A percentile compares a stretch with the other conserved stretches of the same genome.
Conservation (phyloP, 2,888 invertebrate species). For the Periphyllus acericola region DNA sequence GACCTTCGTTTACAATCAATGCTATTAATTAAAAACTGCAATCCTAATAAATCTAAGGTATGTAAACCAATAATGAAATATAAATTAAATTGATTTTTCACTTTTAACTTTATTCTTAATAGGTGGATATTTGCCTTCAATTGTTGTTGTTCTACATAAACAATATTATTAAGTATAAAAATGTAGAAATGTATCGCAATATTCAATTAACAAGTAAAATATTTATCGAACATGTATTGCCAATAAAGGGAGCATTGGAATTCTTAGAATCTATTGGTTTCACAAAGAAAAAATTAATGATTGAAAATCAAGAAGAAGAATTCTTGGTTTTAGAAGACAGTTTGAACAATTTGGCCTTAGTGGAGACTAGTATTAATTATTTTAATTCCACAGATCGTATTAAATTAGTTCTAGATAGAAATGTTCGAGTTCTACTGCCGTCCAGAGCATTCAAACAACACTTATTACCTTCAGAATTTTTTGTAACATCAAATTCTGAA, state of each 20-base stretch:
- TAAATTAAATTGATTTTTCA: constrained; percentile 13
- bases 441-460: constrained; percentile 76
- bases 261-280: constrained; percentile 88
- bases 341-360: constrained; percentile 69
- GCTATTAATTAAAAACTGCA: constrained; percentile 90
- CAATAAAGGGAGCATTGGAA: constrained; percentile 83
- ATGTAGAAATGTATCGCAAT: constrained; percentile 85
- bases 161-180: constrained; percentile 87
- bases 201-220: constrained; percentile 86
- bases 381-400: constrained; percentile 83
- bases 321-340: constrained; percentile 76
- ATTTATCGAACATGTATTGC: constrained; percentile 84
- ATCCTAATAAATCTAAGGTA: constrained; percentile 80
- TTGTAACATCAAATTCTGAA: no score
- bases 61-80: not conserved
- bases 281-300: constrained; percentile 71
- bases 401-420: constrained; percentile 84
- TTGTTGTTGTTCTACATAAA: constrained; percentile 89
- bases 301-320: constrained; percentile 74
- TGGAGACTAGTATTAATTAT: constrained; percentile 77
- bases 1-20: constrained; percentile 86
- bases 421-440: constrained; percentile 82
- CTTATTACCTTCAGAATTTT: constrained; percentile 86
- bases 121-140: constrained; percentile 84
- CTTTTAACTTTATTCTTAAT: constrained; percentile 65